Evolutionary conservation across 2,797 vertebrate species (phyloP).

Genomic region (Gymnocypris eckloni): DNA sequence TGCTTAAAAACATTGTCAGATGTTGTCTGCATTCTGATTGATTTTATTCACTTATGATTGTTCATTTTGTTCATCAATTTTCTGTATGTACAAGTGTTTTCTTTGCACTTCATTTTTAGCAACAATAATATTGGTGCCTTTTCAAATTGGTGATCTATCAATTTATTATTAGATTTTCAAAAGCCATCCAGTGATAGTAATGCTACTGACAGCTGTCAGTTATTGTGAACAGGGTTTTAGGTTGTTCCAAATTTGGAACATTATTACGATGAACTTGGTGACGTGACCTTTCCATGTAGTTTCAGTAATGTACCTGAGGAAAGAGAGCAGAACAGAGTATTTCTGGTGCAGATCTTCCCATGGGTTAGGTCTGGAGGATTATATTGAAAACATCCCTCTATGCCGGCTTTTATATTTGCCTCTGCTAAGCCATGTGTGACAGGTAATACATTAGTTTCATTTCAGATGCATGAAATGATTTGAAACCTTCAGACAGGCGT

Average conservation of each 20-base stretch:
- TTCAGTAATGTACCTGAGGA: conserved; percentile 10
- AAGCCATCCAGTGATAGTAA: not conserved
- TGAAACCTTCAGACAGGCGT: conserved; percentile 71
- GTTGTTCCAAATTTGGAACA: conserved; percentile 4
- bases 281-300: not conserved
- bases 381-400: conserved; percentile 67
- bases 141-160: not conserved
- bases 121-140: not conserved
- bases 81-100: not conserved
- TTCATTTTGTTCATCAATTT: not conserved
- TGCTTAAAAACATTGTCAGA: not conserved
- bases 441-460: conserved; percentile 80
- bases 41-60: not conserved
- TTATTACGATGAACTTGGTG: not conserved
- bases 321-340: conserved; percentile 23
- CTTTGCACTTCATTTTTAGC: not conserved
- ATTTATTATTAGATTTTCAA: not conserved
- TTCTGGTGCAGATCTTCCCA: conserved; percentile 11
- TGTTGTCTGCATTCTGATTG: not conserved
- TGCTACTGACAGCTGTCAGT: not conserved
- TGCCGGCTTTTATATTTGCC: conserved; percentile 71
- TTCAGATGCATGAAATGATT: conserved; percentile 79
- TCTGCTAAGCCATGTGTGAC: conserved; percentile 75
- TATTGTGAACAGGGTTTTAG: not conserved
- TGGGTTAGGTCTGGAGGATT: conserved; percentile 30